Evolutionary conservation across 2,888 invertebrate species (phyloP).

Genomic region (Leptura quadrifasciata): DNA sequence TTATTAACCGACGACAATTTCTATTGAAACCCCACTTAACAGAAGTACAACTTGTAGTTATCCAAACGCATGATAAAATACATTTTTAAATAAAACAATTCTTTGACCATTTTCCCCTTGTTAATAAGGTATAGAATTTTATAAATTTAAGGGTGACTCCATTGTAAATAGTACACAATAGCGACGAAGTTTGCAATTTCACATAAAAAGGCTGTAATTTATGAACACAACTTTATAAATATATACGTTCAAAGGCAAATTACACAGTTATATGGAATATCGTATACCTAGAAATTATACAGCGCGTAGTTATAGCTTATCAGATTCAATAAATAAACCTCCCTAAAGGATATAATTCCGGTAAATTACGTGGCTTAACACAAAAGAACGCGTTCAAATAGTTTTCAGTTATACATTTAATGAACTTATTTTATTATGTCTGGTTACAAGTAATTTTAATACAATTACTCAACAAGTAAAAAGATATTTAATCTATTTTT

Average conservation of each 20-base stretch:
- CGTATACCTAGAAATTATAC: slow-evolving; percentile 41
- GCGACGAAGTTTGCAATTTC: slow-evolving; percentile 48
- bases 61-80: slow-evolving; percentile 22
- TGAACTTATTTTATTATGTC: not conserved
- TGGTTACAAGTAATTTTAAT: too few relatives aligned
- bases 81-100: slow-evolving; percentile 28
- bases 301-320: slow-evolving; percentile 36
- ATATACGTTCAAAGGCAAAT: slow-evolving; percentile 46
- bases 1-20: slow-evolving; percentile 9
- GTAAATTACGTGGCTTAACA: slow-evolving; percentile 36
- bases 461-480: too few relatives aligned
- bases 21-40: slow-evolving; percentile 25
- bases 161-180: slow-evolving; percentile 43
- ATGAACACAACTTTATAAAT: slow-evolving; percentile 45
- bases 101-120: slow-evolving; percentile 30
- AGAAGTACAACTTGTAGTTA: not conserved
- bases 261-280: slow-evolving; percentile 44
- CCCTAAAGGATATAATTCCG: slow-evolving; percentile 36
- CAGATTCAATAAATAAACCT: slow-evolving; percentile 46
- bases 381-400: slow-evolving; percentile 29
- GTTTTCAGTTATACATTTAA: not conserved
- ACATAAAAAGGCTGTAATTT: slow-evolving; percentile 52
- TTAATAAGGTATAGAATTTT: slow-evolving; percentile 27
- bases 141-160: slow-evolving; percentile 48
- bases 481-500: too few relatives aligned